phyloP scores from a whole-genome alignment of 1,140 invertebrate species.

The Drosophila serrata region DNA sequence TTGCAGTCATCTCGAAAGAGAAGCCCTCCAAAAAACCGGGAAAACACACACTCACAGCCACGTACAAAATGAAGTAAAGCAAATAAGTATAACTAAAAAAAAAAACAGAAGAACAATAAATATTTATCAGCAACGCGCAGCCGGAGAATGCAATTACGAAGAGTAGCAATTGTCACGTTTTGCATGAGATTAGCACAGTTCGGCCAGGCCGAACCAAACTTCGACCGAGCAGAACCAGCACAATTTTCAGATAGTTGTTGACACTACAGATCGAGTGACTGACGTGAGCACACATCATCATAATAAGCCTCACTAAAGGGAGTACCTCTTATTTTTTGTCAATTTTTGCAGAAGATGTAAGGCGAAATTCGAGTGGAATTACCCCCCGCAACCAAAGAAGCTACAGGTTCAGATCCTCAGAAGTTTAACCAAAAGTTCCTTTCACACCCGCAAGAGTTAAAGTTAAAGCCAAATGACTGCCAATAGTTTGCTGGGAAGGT shows the following conservation, averaged over 20 bases:
- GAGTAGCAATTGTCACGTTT: constrained; percentile 65
- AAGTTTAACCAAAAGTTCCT: constrained; percentile 10
- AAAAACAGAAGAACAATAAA: constrained; percentile 18
- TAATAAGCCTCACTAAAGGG: constrained; percentile 2
- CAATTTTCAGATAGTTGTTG: constrained; percentile 36
- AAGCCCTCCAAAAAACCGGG: too few relatives aligned
- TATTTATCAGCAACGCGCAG: constrained; percentile 46
- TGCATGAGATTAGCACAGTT: constrained; percentile 64
- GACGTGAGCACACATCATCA: constrained; percentile 19
- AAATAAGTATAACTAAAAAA: constrained; percentile 21
- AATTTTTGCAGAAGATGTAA: constrained; percentile 75
- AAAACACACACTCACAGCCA: too few relatives aligned
- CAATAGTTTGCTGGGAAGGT: constrained; percentile 72
- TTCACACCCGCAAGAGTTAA: constrained; percentile 7
- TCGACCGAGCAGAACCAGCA: constrained; percentile 17
- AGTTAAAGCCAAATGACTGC: constrained; percentile 74
- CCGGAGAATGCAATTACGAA: constrained; percentile 27
- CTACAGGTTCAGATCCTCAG: constrained; percentile 14
- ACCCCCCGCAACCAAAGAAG: constrained; percentile 60
- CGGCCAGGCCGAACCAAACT: constrained; percentile 6
- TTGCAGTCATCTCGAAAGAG: constrained; percentile 10
- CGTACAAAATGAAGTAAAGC: constrained; percentile 20
- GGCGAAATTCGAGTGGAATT: neutral
- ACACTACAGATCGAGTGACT: constrained; percentile 33
- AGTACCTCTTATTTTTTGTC: neutral